A percentile compares a stretch with the other conserved stretches of the same genome.
phyloP scores from a whole-genome alignment of 2,797 vertebrate genomes.

The Malacoraja senta region DNA sequence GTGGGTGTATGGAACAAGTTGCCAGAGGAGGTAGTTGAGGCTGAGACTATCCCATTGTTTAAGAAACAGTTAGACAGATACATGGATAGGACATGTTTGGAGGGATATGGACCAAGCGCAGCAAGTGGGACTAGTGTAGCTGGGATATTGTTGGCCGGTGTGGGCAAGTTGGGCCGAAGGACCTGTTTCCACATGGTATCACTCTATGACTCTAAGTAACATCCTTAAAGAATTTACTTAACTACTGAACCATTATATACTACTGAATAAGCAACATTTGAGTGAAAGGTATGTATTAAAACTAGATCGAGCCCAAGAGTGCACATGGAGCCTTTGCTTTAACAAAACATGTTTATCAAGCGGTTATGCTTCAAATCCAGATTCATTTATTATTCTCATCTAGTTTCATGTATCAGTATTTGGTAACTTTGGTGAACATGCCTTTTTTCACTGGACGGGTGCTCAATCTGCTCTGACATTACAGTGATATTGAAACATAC shows the following conservation, averaged over 20 bases:
- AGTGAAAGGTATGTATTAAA: no score
- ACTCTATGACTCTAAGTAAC: no score
- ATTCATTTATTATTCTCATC: conserved; percentile 26
- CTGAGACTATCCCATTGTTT: no score
- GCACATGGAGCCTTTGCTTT: not conserved
- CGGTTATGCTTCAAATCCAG: not conserved
- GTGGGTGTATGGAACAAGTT: no score
- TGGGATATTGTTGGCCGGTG: no score
- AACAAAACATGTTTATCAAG: not conserved
- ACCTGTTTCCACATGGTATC: no score
- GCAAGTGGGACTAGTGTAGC: no score
- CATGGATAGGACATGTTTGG: no score
- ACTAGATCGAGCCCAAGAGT: not conserved
- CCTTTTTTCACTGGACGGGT: not conserved
- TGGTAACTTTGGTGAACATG: not conserved
- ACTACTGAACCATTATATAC: not conserved
- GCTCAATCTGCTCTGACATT: not conserved
- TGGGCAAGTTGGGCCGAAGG: no score
- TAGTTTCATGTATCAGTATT: not conserved
- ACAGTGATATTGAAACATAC: not conserved
- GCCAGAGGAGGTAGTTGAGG: no score
- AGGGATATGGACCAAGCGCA: no score
- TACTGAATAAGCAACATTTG: not conserved
- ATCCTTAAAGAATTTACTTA: not conserved
- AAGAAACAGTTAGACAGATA: no score